Base-by-base conservation (phyloP, 1,140 invertebrate genomes). In the Antheraea mylitta region DNA sequence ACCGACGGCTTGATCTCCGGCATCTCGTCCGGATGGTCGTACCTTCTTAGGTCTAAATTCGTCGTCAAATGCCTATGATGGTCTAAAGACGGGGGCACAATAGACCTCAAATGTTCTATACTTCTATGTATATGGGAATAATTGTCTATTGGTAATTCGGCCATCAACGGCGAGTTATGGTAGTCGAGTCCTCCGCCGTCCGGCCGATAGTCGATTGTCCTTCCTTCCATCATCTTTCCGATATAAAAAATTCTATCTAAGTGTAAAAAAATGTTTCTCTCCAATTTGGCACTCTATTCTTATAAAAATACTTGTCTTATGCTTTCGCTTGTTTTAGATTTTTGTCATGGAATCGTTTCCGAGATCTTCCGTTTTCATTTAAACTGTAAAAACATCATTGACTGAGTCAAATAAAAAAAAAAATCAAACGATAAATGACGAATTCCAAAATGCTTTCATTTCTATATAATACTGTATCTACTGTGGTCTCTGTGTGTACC, bases 91-190 rank as follows among this genome's bases (percentile, higher is more conserved):
- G 93, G 91, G 5, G 94, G 91, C 53, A 94, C 93, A 76, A 95
- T 91, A 16, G 94, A 94, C 68, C 95, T 87, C 68, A 95, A 81
- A 78, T 95, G 95, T 76, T 95, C 95, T 80, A 95, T 95, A 78
- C 94, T 95, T 70, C 94, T 90, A 82, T 95, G 94, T 73, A 95
- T 94, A 77, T 95, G 94, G 18, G 93, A 93, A 74, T 94, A 94
- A 86, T 94, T 93, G 19, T 94, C 94, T 69, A 93, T 79, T 61
- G 93, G 93, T 85, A 94, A 92, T 85, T 94, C 94, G 11, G 93
- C 93, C 94, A 94, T 94, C 67, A 94, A 85, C 9, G 93, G 93
- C 64, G 94, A 94, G 79, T 94, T 94, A 80, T 94, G 94, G 87
- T 94, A 93, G 82, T 94, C 93, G 71, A 93, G 86, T 18, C 94